Conservation (phyloP, 2,113 vertebrate species). For the Telmatochromis brichardi region DNA sequence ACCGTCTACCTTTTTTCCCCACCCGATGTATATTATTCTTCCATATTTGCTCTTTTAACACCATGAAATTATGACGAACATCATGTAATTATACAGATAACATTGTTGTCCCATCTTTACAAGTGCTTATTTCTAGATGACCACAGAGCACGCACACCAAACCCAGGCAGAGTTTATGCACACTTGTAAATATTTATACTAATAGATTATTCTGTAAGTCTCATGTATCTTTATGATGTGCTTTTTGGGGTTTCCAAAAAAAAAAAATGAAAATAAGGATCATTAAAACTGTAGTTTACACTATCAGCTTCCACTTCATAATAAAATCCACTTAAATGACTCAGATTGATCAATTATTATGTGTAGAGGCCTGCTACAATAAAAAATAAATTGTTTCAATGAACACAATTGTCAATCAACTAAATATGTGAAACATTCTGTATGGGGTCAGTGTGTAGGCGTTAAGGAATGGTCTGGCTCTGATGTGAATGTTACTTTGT, state of each 20-base stretch:
- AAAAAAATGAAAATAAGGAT: not conserved
- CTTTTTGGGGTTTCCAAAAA: not conserved
- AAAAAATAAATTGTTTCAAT: slow-evolving; percentile 12
- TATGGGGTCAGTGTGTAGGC: slow-evolving; percentile 49
- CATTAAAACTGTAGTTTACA: not conserved
- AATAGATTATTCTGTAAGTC: not conserved
- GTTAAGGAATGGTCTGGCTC: slow-evolving; percentile 37
- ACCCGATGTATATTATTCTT: not conserved
- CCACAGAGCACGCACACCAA: not conserved
- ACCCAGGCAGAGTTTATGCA: not conserved
- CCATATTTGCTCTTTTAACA: not conserved
- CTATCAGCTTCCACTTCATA: not conserved
- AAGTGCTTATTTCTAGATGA: not conserved
- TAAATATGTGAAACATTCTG: slow-evolving; percentile 46
- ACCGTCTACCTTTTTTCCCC: not conserved
- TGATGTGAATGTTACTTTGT: slow-evolving; percentile 50
- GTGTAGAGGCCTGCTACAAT: not conserved
- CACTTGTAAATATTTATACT: not conserved
- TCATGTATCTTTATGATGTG: not conserved
- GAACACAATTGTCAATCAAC: slow-evolving; percentile 40
- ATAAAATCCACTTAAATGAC: not conserved
- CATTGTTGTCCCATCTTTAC: not conserved
- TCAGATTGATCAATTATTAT: not conserved
- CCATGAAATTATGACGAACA: not conserved
- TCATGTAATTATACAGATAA: not conserved